Base-by-base conservation (phyloP, 2,113 vertebrate species). In the Ceyx margarethae region DNA sequence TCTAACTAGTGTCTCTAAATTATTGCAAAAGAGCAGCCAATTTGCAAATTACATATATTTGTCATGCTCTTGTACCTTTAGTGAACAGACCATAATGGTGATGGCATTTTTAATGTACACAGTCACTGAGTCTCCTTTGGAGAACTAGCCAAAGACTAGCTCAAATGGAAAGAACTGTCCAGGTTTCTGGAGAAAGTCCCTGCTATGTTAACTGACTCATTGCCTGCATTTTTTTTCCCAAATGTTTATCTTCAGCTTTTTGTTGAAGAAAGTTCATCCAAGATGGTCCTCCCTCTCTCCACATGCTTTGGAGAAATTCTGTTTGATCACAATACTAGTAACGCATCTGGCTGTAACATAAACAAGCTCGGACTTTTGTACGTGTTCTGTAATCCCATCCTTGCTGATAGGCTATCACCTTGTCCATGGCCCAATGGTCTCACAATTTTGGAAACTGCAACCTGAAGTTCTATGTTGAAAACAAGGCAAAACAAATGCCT, bases 1-100 rank as follows among this genome's bases (percentile, higher is more conserved):
- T 77, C 95, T 98, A 98, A 98, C 97, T 97, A 97, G 97, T 85
- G 97, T 96, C 97, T 97, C 97, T 98, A 98, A 98, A 98, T 98
- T 98, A 98, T 98, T 97, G 97, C 97, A 97, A 98, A 98, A 97
- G 97, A 98, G 97, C 94, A 95, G 96, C 97, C 98, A 97, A 97
- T 98, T 98, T 98, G 97, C 97, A 98, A 97, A 98, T 98, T 98
- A 98, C 97, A 97, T 97, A 96, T 97, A 98, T 98, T 98, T 97
- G 97, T 98, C 98, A 98, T 98, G 97, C 97, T 98, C 96, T 96
- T 97, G 96, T 98, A 98, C 98, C 97, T 98, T 98, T 97, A 97
- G 96, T 95, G 96, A 97, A 96, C 95, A 97, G 97, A 96, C 96
- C 76, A 96, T 88, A 95, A 97, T 92, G 95, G 95, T 95, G 84